Evolutionary conservation across 2,113 vertebrate species (phyloP), one percentile per base, ranked within the genome.

Genomic region (Sciurus niger): DNA sequence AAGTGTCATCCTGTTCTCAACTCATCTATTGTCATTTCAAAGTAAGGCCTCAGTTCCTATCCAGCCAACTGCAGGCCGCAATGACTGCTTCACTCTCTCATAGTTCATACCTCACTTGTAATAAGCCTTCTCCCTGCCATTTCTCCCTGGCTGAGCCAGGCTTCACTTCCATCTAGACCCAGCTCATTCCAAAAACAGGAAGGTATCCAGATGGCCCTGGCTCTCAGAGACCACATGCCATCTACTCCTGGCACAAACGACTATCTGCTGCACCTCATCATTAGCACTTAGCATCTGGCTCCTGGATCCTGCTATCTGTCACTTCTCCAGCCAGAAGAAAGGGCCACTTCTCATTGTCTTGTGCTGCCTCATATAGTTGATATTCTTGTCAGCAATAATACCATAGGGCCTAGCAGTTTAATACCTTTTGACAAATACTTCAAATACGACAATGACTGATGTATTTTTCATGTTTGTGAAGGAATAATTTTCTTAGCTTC

Each of bases 381-480:
- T 51, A 84, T 78, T 90, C 73, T 82, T 73, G 28, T 60, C 30
- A 58, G 78, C 73, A 89, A 76, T 6, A 12, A 85, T 1, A 84
- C 48, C 70, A 73, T 0, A 8, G 67, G 48, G 89, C 46, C 63
- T 20, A 89, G 3, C 13, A 82, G 53, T 63, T 94, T 80, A 74
- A 67, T 30, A 84, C 6, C 60, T 63, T 63, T 63, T 91, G 78
- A 93, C n/a, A 91, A 68, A 40, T 85, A 67, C 34, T 90, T 91
- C 37, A 58, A 95, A 93, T 58, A 84, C 30, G n/a, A 68, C 84
- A 92, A 86, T 67, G 14, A 93, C 80, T 63, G 90, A 67, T 74
- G 37, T 68, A 77, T 72, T 96, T 93, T 89, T 89, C 78, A 95
- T 16, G 74, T 89, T 14, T 95, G 37, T 82, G 17, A 97, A 95